Evolutionary conservation across 35 echinoderm and acorn worm genomes (phyloP).

Genomic region (Chiridota heheva): DNA sequence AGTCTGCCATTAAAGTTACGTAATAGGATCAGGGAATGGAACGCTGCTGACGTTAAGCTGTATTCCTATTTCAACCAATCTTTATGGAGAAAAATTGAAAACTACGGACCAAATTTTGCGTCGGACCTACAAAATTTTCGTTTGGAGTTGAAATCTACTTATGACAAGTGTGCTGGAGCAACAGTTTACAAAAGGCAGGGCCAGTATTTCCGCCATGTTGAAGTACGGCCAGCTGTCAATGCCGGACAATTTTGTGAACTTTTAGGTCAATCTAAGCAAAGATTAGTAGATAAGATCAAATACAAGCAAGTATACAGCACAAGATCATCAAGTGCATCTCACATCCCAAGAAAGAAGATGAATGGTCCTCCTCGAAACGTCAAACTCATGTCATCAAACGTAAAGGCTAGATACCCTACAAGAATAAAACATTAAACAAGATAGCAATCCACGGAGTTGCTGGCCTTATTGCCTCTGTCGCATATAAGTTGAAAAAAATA

Average conservation of each 20-base stretch:
- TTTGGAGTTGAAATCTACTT: background rate
- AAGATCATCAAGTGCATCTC: too few species aligned
- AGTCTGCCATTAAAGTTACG: background rate
- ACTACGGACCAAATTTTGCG: constrained; percentile 16
- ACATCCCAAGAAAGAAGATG: too few species aligned
- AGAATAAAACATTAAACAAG: too few species aligned
- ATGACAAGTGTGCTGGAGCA: background rate
- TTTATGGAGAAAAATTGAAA: constrained; percentile 33
- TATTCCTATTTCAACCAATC: constrained; percentile 35
- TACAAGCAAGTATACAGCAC: too few species aligned
- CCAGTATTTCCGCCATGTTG: background rate
- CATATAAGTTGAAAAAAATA: too few species aligned
- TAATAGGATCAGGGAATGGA: constrained; percentile 6
- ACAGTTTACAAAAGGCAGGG: background rate
- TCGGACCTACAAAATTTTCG: constrained; percentile 6
- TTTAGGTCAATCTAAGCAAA: background rate
- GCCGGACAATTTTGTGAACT: background rate
- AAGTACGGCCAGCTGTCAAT: background rate
- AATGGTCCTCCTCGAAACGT: too few species aligned
- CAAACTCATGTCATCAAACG: too few species aligned
- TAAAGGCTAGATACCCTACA: too few species aligned
- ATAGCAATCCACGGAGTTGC: too few species aligned
- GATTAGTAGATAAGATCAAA: background rate
- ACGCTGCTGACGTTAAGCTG: constrained; percentile 15
- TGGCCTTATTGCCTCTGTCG: too few species aligned